Evolutionary conservation across 2,113 vertebrate species (phyloP), one percentile per base, ranked within the genome.

Genomic region (Mustela nigripes): DNA sequence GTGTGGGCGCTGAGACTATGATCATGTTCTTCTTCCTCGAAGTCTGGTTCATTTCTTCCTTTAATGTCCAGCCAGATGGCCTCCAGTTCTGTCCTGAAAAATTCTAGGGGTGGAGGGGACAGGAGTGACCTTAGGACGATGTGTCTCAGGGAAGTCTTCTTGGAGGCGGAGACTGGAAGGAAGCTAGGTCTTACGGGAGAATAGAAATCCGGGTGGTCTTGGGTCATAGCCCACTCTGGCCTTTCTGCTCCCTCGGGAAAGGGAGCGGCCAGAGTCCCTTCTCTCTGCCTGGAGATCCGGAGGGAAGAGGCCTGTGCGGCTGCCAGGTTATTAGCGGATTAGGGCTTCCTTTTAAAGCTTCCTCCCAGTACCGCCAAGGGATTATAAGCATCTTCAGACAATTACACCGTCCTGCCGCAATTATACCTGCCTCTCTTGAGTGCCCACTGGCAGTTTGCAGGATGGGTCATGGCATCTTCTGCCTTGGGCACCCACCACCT

Each of bases 301-400:
- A 81, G 67, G 83, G 71, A 78, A 92, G 62, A 62, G 79, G 71
- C 22, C 88, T 19, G 12, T 22, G 58, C 50, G 12, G 21, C 63
- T 85, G 93, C 93, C 89, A 91, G 91, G 91, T 97, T 93, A 85
- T 89, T 95, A 94, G 84, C 18, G 84, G 96, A 92, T 96, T 94
- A 97, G n/a, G 73, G 85, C 73, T 94, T 95, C 76, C 91, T 95
- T 91, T 89, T 22, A 90, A 83, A 86, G 36, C 73, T 97, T 94
- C 95, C 92, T 95, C 74, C 53, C 31, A 16, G 93, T 63, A 87
- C 42, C 0, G 0, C 87, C 36, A 39, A 73, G 76, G 89, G 97
- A 67, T 92, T 78, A 94, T 62, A 79, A 91, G 81, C 31, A 87
- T 91, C 96, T 97, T 90, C 84, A 94, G 87, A 94, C 94, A 97